A percentile compares a stretch with the other conserved stretches of the same genome.
phyloP scores from a whole-genome alignment of 2,797 vertebrate genomes.

The Enteromius fasciolatus region DNA sequence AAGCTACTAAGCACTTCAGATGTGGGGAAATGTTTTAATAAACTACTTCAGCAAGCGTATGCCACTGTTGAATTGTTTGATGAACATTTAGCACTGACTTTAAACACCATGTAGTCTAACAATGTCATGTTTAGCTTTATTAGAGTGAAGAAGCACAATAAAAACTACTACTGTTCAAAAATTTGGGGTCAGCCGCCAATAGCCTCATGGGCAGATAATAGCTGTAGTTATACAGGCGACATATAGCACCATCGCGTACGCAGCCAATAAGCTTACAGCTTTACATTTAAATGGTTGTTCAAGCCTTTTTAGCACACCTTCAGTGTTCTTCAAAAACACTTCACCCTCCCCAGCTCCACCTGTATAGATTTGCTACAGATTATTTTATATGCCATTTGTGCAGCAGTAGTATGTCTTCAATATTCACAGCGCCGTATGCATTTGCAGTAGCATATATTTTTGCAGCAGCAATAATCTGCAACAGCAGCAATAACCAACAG shows the following conservation, averaged over 20 bases:
- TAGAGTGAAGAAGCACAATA: neutral
- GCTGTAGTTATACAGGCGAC: too few relatives aligned
- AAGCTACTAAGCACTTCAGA: conserved; percentile 8
- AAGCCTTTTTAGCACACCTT: neutral
- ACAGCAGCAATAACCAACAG: neutral
- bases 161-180: neutral
- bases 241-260: too few relatives aligned
- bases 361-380: neutral
- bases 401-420: neutral
- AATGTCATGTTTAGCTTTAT: neutral
- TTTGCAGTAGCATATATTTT: too few relatives aligned
- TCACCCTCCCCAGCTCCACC: neutral
- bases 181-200: neutral
- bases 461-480: too few relatives aligned
- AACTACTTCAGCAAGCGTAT: neutral
- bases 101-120: neutral
- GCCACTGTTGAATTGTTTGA: neutral
- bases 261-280: neutral
- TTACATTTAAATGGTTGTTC: neutral
- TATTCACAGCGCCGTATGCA: neutral
- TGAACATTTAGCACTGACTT: neutral
- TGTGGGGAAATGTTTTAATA: conserved; percentile 9
- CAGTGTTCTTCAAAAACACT: neutral
- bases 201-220: too few relatives aligned
- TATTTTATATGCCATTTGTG: neutral